Base-by-base conservation (phyloP, 2,797 vertebrate species). In the Rachycentron canadum region DNA sequence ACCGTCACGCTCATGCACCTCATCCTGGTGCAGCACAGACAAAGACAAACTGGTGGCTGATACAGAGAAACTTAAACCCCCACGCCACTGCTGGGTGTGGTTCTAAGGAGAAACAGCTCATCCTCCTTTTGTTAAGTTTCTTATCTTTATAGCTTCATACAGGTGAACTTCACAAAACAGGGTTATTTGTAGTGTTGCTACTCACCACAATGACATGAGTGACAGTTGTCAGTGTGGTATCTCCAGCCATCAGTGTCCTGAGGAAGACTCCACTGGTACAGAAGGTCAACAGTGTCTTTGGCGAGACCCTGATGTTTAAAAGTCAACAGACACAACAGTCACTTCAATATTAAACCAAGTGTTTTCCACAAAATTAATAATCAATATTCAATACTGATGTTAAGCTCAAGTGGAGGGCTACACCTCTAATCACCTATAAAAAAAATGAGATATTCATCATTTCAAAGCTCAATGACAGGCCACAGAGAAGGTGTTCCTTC, bases 141-240 rank as follows among this genome's bases (percentile, higher is more conserved):
- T 32, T 3, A 32, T 32, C 3, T 32, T 32, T 32, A 32, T 7
- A 32, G 32, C 32, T 32, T 32, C 32, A 32, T 32, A 7, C 32
- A 32, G 32, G 32, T 32, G 32, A 32, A 32, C 32, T 32, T 32
- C 32, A 32, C 5, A 19, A 2, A 45, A 16, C 41, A 7, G 16
- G 41, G 16, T 45, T 45, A 26, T 40, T 26, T 72, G 11, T 3
- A 62, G 30, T 23, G 8, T 14, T 36, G 10, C 38, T 62, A 16
- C 87, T 93, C 94, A 99, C 98, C 96, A 99, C 96, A 86, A 99
- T 99, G 78, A 99, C 86, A 52, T 99, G 98, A 3, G 98, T 98
- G 90, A 99, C 97, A 14, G 94, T 95, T 56, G 94, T 93, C 7
- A 99, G 79, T 7, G 93, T 91, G 60, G 89, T 84, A 67, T 98